These are phyloP conservation scores for Trogon melanurus DNA, from an alignment of 2,113 vertebrate species.

Conservation along the genomic window DNA sequence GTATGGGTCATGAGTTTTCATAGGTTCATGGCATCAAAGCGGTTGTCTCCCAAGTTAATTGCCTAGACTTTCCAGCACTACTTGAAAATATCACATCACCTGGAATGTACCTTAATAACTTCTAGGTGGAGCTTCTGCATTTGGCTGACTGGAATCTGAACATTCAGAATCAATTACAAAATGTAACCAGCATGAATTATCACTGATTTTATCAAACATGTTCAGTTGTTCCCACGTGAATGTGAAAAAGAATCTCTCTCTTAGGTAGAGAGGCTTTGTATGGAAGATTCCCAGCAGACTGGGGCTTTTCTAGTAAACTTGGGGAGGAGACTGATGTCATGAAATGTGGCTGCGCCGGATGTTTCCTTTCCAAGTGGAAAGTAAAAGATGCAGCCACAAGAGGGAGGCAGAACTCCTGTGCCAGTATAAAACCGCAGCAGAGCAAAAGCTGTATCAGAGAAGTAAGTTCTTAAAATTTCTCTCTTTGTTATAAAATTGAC, in stretches of 20 bases:
- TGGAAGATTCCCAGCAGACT: not conserved
- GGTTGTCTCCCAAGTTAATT: not conserved
- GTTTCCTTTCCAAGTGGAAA: not conserved
- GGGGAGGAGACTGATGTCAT: not conserved
- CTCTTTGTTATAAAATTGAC: not conserved
- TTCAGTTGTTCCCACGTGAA: not conserved
- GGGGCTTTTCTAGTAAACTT: not conserved
- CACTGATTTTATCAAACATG: not conserved
- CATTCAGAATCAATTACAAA: not conserved
- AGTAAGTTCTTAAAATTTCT: not conserved
- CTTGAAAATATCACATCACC: not conserved
- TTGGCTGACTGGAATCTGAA: not conserved
- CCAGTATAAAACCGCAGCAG: not conserved
- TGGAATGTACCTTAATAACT: not conserved
- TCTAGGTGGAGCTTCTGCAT: not conserved
- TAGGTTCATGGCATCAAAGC: not conserved
- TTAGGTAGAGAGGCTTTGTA: not conserved
- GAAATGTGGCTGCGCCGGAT: not conserved
- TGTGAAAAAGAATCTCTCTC: not conserved
- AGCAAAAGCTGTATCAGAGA: not conserved
- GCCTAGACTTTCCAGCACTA: not conserved
- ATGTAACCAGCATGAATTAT: not conserved
- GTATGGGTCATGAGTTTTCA: not conserved
- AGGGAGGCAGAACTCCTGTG: conserved; percentile 46
- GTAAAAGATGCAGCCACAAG: conserved; percentile 20